Conservation (phyloP, 2,888 invertebrate species). For the Odontocerum albicorne region DNA sequence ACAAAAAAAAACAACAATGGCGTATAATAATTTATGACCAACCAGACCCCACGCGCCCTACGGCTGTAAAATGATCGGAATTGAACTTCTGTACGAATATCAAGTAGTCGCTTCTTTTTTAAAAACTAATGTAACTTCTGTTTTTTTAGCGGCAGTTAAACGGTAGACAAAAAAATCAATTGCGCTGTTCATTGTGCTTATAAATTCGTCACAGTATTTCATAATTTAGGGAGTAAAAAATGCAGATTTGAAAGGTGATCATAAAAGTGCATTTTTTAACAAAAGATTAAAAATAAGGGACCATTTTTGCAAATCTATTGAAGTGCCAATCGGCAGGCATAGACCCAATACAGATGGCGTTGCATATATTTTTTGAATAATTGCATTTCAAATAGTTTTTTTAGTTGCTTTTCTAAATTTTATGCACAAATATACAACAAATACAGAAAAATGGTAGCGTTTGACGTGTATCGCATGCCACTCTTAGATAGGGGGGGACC, state of each 20-base stretch:
- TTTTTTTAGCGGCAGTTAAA: conserved; percentile 18
- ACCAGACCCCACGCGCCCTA: conserved; percentile 27
- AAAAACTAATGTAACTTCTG: conserved; percentile 23
- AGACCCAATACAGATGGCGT: conserved; percentile 12
- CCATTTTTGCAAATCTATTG: conserved; percentile 14
- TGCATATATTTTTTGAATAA: conserved; percentile 19
- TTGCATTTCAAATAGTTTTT: conserved; percentile 17
- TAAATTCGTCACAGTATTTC: conserved; percentile 21
- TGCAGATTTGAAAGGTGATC: conserved; percentile 28
- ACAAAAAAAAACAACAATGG: conserved; percentile 23
- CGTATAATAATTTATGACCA: conserved; percentile 22
- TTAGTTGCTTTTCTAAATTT: conserved; percentile 13
- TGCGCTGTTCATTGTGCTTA: conserved; percentile 22
- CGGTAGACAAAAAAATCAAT: conserved; percentile 24
- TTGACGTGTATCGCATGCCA: conserved; percentile 30
- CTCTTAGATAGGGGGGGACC: conserved; percentile 18
- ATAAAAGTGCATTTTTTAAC: conserved; percentile 26
- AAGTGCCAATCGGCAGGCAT: conserved; percentile 9
- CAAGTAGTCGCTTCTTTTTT: conserved; percentile 2
- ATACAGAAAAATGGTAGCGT: conserved; percentile 23
- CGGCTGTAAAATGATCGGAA: not conserved
- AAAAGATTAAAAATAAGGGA: conserved; percentile 19
- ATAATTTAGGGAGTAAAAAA: conserved; percentile 23
- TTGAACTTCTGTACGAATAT: not conserved
- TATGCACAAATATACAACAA: conserved; percentile 23